Evolutionary conservation across 2,797 vertebrate genomes (phyloP), one percentile per base, ranked within the genome.

Genomic region (Pampus argenteus): DNA sequence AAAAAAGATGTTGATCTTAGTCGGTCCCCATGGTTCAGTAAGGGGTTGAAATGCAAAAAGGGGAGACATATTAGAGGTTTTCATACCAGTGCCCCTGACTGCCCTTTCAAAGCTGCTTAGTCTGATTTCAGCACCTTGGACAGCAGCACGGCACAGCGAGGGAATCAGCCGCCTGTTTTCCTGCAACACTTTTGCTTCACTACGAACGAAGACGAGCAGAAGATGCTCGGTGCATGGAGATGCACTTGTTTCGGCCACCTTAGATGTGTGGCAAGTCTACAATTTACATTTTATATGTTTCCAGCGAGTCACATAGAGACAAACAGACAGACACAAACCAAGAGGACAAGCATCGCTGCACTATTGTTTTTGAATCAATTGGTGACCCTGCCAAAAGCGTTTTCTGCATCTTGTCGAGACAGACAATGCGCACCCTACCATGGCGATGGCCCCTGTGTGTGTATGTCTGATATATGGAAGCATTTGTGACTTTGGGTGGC

Each of bases 401-500:
- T 83, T 72, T 23, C 58, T 61, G 50, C 7, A 22, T 71, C 57
- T 69, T 58, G 77, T 66, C 7, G 50, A 71, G 74, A 70, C 78
- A 79, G 74, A 83, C 76, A n/a, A 66, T n/a, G 59, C 40, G 31
- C 54, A 31, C 62, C 62, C 84, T 9, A 9, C 68, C 51, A 28
- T 49, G 26, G 74, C 68, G 48, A 28, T 49, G 26, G 74, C 72
- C 85, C 40, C 63, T 59, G 34, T 36, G 11, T 36, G 59, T 79
- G 74, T 83, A 76, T 64, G 76, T 88, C 84, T 89, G 83, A 72
- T 82, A 75, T 60, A 73, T 84, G 83, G 62, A 86, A 86, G 88
- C 70, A 4, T 82, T 86, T 83, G 73, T 92, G 87, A 91, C 92
- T 92, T 66, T 88, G 91, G 89, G 88, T 89, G 78, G 76, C 51